Conservation (phyloP, 2,797 vertebrate genomes). For the Nyctalus aviator region DNA sequence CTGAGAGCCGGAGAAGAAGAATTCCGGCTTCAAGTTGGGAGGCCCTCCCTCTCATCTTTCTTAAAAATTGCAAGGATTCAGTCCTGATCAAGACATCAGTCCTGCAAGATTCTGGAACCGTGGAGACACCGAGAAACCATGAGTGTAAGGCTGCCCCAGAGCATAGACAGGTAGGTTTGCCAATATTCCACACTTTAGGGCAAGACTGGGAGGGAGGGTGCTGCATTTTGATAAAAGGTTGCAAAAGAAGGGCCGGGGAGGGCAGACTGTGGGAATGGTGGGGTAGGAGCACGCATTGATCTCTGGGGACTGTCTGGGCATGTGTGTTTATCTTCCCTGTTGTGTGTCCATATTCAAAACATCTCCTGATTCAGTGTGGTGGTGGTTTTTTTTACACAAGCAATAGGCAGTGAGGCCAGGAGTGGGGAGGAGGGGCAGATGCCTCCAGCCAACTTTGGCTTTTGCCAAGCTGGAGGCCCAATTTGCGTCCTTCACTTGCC, state of each 20-base stretch:
- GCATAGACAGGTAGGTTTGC: constrained; percentile 85
- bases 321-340: constrained; percentile 40
- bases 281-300: neutral
- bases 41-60: constrained; percentile 47
- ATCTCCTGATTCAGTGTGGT: neutral
- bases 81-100: constrained; percentile 39
- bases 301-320: neutral
- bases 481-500: constrained; percentile 50
- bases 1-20: constrained; percentile 70
- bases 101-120: constrained; percentile 69
- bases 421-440: neutral
- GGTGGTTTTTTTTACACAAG: neutral
- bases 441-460: constrained; percentile 33
- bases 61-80: constrained; percentile 59
- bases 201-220: neutral
- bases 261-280: constrained; percentile 36
- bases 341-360: constrained; percentile 53
- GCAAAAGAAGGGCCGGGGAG: neutral
- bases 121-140: constrained; percentile 80
- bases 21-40: constrained; percentile 71
- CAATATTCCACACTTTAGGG: neutral
- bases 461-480: neutral
- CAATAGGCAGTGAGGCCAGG: neutral
- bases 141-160: constrained; percentile 86
- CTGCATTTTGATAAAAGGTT: constrained; percentile 47